A percentile compares a stretch with the other conserved stretches of the same genome.
These are phyloP conservation scores for Limonius californicus DNA, from an alignment of 1,140 invertebrate genomes.

Conservation along the genomic window DNA sequence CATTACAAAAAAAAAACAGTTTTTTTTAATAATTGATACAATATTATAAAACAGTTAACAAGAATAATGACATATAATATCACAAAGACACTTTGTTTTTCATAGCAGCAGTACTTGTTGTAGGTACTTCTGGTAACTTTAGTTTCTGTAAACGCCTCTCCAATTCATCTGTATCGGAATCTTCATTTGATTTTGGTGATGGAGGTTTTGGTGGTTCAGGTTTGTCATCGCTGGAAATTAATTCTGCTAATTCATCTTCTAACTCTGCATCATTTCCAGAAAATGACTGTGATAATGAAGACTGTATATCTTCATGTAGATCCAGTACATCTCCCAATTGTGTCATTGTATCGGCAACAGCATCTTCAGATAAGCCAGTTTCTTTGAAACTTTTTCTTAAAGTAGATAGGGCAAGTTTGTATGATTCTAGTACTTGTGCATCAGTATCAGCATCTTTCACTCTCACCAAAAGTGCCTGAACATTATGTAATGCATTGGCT, in stretches of 20 bases:
- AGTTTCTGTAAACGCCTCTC: conserved; percentile 11
- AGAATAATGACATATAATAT: background rate
- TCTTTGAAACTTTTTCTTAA: conserved; percentile 45
- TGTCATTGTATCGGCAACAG: conserved; percentile 47
- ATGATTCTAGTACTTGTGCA: conserved; percentile 45
- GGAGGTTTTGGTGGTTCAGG: conserved; percentile 23
- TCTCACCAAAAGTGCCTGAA: conserved; percentile 44
- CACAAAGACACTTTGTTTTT: background rate
- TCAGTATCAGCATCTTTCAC: conserved; percentile 46
- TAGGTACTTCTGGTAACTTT: conserved; percentile 8
- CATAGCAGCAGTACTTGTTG: background rate
- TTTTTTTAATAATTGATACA: background rate
- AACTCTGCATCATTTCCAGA: conserved; percentile 39
- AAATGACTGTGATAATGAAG: conserved; percentile 36
- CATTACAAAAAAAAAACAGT: background rate
- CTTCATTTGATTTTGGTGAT: background rate
- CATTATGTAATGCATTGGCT: conserved; percentile 44
- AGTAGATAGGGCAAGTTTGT: conserved; percentile 45
- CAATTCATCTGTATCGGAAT: background rate
- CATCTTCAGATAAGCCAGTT: conserved; percentile 45
- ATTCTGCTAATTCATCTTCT: conserved; percentile 45
- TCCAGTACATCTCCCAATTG: conserved; percentile 48
- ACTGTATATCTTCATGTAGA: conserved; percentile 46
- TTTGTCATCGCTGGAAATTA: conserved; percentile 35
- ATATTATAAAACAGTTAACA: background rate